Base-by-base conservation (phyloP, 2,113 vertebrate genomes). In the Herpetotheres cachinnans region DNA sequence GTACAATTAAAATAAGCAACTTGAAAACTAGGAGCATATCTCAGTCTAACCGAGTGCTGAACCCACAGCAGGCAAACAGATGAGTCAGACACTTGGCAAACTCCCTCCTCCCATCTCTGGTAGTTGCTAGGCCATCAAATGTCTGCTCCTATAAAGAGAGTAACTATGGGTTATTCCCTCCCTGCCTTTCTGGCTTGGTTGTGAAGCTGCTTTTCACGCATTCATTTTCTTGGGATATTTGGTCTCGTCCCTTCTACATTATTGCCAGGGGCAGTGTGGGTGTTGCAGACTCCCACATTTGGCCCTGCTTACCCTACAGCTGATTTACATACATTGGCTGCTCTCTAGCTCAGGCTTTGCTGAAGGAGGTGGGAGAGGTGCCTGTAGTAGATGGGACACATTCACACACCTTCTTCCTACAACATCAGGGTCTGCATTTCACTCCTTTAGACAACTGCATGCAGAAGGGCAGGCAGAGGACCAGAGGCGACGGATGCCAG, bases 61-160 rank as follows among this genome's bases (percentile, higher is more conserved):
- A 92, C 76, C 69, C 80, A 85, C 44, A 65, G 62, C 69, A 92
- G 69, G 54, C 86, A 80, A 94, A 92, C 71, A 79, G 56, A 93
- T 84, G 72, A 90, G 71, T 97, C 90, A 95, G 80, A 62, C 1
- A 0, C 79, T 95, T 96, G 89, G 73, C 81, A 94, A 83, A 94
- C 61, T 73, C 73, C 16, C 16, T 87, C 90, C 74, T 94, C 49
- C 42, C 30, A 61, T 93, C 40, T 54, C 47, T 91, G 59, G 25
- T 89, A 96, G 49, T 42, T 93, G 82, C 91, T 67, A 95, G 82
- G 46, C 87, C 89, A 92, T 90, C 87, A 78, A 91, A 87, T 83
- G 10, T 86, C 89, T 89, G 30, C 30, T 95, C 56, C 69, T 58
- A 62, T 95, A 79, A 76, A 67, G 32, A 82, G 16, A 82, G 42